These are phyloP conservation scores for Megaustenia siamemsis DNA, from an alignment of 2,888 invertebrate species.

Conservation along the genomic window DNA sequence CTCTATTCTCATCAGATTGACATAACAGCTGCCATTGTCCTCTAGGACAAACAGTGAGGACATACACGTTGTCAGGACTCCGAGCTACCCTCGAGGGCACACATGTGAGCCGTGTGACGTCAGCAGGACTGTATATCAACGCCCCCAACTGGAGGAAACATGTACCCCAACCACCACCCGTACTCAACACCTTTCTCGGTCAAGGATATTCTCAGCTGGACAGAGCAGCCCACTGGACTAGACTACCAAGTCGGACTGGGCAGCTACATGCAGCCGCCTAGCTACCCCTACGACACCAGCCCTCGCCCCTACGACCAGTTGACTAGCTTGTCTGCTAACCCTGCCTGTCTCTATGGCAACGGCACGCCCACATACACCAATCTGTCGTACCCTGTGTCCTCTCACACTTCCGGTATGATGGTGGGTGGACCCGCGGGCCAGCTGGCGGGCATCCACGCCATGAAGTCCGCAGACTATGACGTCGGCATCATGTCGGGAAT, in stretches of 20 bases:
- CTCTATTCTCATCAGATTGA: too few species aligned
- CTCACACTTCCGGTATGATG: conserved; percentile 45
- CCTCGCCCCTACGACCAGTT: conserved; percentile 48
- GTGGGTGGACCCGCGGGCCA: conserved; percentile 19
- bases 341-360: conserved; percentile 55
- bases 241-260: conserved; percentile 38
- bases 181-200: conserved; percentile 55
- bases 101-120: too few species aligned
- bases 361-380: conserved; percentile 51
- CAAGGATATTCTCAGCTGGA: conserved; percentile 55
- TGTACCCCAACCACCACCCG: conserved; percentile 52
- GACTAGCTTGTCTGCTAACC: conserved; percentile 47
- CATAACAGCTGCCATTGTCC: too few species aligned
- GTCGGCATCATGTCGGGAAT: conserved; percentile 46
- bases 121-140: too few species aligned
- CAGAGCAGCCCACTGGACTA: conserved; percentile 47
- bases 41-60: too few species aligned
- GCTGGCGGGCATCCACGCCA: conserved; percentile 13
- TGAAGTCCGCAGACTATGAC: conserved; percentile 52
- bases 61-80: too few species aligned
- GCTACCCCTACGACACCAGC: conserved; percentile 50
- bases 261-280: conserved; percentile 46
- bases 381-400: conserved; percentile 37
- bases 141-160: too few species aligned
- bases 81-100: too few species aligned